Base-by-base conservation (phyloP, 1,140 invertebrate species). In the Nymphalis io region DNA sequence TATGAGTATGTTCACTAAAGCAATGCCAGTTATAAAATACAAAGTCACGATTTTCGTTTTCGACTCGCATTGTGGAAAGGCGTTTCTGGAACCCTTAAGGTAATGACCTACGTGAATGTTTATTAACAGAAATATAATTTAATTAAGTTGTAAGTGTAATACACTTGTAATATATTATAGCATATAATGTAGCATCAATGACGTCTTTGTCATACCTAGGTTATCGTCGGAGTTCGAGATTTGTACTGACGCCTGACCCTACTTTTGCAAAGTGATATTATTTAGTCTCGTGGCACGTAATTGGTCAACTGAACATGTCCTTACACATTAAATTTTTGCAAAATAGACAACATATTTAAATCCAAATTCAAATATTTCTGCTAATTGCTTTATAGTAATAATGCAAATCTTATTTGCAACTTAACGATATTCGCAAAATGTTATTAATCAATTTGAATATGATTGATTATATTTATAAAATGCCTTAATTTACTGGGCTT, bases 151-250 rank as follows among this genome's bases (percentile, higher is more conserved):
- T 6, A 55, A 55, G 10, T 27, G 51, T 21, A 55, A 51, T 20
- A 51, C 51, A 27, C 21, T 55, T 55, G 13, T n/a, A 55, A 55
- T 27, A 53, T 53, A 23, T 15, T 27, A 13, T 23, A 11, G 6
- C 23, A 15, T 61, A 48, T 33, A 33, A 33, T 59, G 38, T 55
- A 60, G 39, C 27, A 66, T 62, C 51, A 53, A 69, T 77, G 75
- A 75, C 73, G 75, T 76, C 69, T 68, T 62, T 72, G 73, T 72
- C 67, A 60, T 48, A 65, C 73, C 59, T 72, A 78, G 73, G 75
- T 77, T 77, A 77, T 77, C 75, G 59, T 51, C 15, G 46, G 61
- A 58, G 68, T 72, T 63, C 73, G 70, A 70, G 70, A 73, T 73
- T 77, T 74, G 66, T 74, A 64, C 68, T 55, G 73, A 74, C 69